These are phyloP conservation scores for Salvelinus alpinus DNA, from an alignment of 2,113 vertebrate genomes.

Conservation along the genomic window DNA sequence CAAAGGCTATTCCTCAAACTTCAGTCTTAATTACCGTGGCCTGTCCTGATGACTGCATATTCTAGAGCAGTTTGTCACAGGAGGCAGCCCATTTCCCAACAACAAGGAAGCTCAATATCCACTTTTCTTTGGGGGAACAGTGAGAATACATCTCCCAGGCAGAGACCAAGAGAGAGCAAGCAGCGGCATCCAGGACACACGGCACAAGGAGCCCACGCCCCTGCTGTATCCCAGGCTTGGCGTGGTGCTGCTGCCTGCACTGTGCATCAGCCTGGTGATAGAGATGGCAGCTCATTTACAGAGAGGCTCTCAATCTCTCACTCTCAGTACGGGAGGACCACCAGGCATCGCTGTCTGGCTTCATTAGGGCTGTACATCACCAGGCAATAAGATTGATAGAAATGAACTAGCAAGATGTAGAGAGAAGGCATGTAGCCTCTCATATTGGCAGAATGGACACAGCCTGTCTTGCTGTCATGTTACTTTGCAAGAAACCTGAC, in stretches of 20 bases:
- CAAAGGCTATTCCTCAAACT: conserved; percentile 44
- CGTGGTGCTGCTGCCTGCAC: background rate
- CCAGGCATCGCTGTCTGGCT: background rate
- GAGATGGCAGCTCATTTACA: conserved; percentile 15
- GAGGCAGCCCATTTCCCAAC: conserved; percentile 46
- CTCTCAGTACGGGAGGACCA: background rate
- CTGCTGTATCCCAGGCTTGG: background rate
- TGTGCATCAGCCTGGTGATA: conserved; percentile 17
- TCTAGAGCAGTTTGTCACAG: conserved; percentile 57
- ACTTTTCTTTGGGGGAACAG: conserved; percentile 39
- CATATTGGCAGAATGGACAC: background rate
- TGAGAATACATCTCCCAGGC: conserved; percentile 5
- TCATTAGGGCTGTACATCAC: conserved; percentile 10
- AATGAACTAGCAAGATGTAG: background rate
- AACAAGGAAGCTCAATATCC: conserved; percentile 41
- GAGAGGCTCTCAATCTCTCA: conserved; percentile 20
- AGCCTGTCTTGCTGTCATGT: background rate
- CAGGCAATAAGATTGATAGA: background rate
- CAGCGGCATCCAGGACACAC: conserved; percentile 29
- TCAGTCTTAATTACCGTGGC: conserved; percentile 30
- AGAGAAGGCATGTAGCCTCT: background rate
- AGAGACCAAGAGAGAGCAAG: conserved; percentile 11
- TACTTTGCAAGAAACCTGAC: background rate
- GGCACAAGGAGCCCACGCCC: background rate
- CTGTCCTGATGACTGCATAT: conserved; percentile 58